These are phyloP conservation scores for Amia ocellicauda DNA, from an alignment of 2,113 vertebrate genomes.

Conservation along the genomic window DNA sequence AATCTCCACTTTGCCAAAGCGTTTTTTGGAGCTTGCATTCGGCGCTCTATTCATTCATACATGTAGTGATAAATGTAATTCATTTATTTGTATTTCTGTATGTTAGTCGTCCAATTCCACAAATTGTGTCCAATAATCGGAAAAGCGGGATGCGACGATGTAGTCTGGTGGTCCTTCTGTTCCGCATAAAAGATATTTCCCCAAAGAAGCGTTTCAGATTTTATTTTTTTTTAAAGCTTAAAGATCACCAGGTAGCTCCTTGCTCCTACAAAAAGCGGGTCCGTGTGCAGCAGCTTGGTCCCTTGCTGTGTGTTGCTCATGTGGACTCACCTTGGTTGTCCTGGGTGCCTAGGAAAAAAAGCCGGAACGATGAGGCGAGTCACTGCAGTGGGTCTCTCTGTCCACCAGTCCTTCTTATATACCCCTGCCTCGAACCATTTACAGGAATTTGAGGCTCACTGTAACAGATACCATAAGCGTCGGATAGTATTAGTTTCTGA, in stretches of 20 bases:
- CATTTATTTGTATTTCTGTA: too few relatives aligned
- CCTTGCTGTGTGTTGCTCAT: slow-evolving; percentile 1
- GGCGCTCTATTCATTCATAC: too few relatives aligned
- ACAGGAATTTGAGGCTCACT: slow-evolving; percentile 7
- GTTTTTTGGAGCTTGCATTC: too few relatives aligned
- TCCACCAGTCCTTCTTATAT: slow-evolving; percentile 34
- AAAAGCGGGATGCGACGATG: background rate
- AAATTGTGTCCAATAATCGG: background rate
- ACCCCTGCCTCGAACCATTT: slow-evolving; percentile 13
- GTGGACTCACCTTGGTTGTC: slow-evolving; percentile 38
- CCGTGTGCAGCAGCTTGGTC: too few relatives aligned
- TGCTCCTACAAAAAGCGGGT: background rate
- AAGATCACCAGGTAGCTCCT: too few relatives aligned
- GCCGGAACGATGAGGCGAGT: slow-evolving; percentile 21
- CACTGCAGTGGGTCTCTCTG: slow-evolving; percentile 5
- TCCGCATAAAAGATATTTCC: background rate
- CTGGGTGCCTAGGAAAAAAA: slow-evolving; percentile 25
- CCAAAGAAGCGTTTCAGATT: too few relatives aligned
- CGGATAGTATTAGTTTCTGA: slow-evolving; percentile 40
- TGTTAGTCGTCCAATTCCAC: background rate
- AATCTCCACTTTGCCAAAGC: background rate
- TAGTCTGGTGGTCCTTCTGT: background rate
- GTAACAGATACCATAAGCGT: slow-evolving; percentile 46
- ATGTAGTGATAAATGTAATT: too few relatives aligned
- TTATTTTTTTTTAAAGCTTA: background rate